Percentiles rank a stretch among this genome's conserved stretches.
These are phyloP conservation scores for Odontocolon sp. DNA, from an alignment of 2,888 invertebrate genomes.

Conservation along the genomic window DNA sequence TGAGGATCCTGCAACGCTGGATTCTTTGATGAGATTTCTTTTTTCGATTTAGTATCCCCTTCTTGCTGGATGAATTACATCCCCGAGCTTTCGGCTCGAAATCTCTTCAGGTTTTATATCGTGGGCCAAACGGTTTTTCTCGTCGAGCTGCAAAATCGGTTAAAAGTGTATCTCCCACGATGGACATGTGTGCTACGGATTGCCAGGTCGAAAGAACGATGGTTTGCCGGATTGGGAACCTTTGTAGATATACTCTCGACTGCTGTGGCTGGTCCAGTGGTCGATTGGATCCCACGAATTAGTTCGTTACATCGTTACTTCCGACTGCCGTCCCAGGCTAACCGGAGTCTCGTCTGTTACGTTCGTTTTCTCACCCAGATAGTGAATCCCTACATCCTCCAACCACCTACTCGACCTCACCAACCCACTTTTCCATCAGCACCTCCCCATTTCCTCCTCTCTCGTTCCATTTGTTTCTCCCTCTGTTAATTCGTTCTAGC, in stretches of 20 bases:
- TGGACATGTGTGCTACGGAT: neutral
- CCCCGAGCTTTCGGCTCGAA: neutral
- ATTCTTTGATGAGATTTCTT: conserved; percentile 34
- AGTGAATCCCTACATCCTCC: conserved; percentile 16
- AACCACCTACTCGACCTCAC: conserved; percentile 6
- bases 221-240: conserved; percentile 60
- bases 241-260: conserved; percentile 47
- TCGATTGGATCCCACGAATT: conserved; percentile 68
- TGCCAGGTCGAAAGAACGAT: conserved; percentile 50
- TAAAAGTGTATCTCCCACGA: conserved; percentile 20
- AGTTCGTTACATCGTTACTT: conserved; percentile 65
- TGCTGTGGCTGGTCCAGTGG: conserved; percentile 36
- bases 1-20: conserved; percentile 32
- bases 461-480: conserved; percentile 33
- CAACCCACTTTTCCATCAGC: conserved; percentile 22
- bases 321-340: neutral
- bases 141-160: conserved; percentile 39
- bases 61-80: neutral
- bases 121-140: neutral
- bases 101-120: conserved; percentile 44
- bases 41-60: conserved; percentile 2
- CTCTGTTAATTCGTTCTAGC: conserved; percentile 34
- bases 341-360: conserved; percentile 8
- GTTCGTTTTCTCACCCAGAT: conserved; percentile 20
- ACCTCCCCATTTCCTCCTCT: conserved; percentile 2